Conservation (phyloP, 2,113 vertebrate species). For the Scartelaos histophorus region DNA sequence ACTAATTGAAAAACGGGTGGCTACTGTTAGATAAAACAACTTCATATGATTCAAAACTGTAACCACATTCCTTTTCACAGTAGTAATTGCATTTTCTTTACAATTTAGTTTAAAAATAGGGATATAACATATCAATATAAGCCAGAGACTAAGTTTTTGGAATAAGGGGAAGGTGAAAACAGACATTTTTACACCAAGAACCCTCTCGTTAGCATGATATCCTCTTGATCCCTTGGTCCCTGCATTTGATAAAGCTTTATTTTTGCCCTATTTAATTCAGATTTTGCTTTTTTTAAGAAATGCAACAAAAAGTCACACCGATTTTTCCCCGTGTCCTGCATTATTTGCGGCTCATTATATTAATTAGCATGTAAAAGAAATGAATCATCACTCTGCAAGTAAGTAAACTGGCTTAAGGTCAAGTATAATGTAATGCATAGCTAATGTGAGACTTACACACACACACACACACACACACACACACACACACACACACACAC, state of each 20-base stretch:
- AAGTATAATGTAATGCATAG: constrained; percentile 59
- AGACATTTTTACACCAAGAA: too few relatives aligned
- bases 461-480: background rate
- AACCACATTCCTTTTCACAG: too few relatives aligned
- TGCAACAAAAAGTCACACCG: background rate
- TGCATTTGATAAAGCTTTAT: background rate
- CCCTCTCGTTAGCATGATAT: background rate
- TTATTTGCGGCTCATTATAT: constrained; percentile 32
- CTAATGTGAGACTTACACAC: constrained; percentile 42
- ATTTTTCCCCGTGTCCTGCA: background rate
- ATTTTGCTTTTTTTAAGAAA: constrained; percentile 1
- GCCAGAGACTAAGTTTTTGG: background rate
- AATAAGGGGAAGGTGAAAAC: background rate
- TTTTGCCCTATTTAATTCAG: background rate
- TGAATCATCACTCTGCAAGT: constrained; percentile 2
- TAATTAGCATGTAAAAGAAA: constrained; percentile 15
- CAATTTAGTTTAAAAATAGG: too few relatives aligned
- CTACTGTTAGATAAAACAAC: too few relatives aligned
- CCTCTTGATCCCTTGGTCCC: background rate
- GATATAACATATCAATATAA: background rate
- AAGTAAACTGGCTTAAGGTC: constrained; percentile 55
- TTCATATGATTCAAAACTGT: too few relatives aligned
- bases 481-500: background rate
- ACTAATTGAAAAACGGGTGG: too few relatives aligned
- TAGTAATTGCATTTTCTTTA: too few relatives aligned